Percentiles rank a stretch among this genome's conserved stretches.
Conservation (phyloP, 2,113 vertebrate species). For the Cinclus cinclus region DNA sequence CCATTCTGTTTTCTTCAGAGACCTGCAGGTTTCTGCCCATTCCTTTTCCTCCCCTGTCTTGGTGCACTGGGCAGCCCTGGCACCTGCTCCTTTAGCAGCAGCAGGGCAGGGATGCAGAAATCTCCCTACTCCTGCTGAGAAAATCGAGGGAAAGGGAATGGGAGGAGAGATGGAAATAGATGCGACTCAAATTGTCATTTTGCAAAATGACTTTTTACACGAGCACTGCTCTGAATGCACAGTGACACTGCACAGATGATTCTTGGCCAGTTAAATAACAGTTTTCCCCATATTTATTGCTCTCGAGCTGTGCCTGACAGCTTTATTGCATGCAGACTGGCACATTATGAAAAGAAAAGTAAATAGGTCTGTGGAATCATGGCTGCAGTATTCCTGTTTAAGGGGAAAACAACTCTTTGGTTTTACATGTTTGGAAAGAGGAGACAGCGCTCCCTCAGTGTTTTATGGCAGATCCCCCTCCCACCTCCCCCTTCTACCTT, state of each 20-base stretch:
- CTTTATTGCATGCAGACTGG: constrained; percentile 59
- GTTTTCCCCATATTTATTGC: constrained; percentile 56
- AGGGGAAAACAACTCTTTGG: constrained; percentile 4
- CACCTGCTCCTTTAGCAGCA: not conserved
- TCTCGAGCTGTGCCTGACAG: constrained; percentile 49
- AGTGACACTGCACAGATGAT: constrained; percentile 24
- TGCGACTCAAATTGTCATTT: constrained; percentile 12
- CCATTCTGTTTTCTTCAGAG: not conserved
- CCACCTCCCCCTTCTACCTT: constrained; percentile 15
- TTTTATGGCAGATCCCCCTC: constrained; percentile 37
- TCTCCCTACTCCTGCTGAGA: not conserved
- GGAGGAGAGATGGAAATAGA: constrained; percentile 27
- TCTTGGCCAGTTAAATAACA: constrained; percentile 49
- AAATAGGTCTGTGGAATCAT: constrained; percentile 54
- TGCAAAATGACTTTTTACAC: constrained; percentile 27
- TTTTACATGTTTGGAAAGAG: constrained; percentile 40
- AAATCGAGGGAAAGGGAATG: not conserved
- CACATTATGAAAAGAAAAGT: constrained; percentile 56
- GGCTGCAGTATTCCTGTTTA: constrained; percentile 1
- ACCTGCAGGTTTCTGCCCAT: not conserved
- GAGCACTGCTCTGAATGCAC: constrained; percentile 29
- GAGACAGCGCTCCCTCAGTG: constrained; percentile 30
- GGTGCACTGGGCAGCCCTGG: not conserved
- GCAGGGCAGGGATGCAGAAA: not conserved
- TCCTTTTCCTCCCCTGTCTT: not conserved